phyloP scores from a whole-genome alignment of 2,888 invertebrate genomes.

The Scelioninae gen. 1 region DNA sequence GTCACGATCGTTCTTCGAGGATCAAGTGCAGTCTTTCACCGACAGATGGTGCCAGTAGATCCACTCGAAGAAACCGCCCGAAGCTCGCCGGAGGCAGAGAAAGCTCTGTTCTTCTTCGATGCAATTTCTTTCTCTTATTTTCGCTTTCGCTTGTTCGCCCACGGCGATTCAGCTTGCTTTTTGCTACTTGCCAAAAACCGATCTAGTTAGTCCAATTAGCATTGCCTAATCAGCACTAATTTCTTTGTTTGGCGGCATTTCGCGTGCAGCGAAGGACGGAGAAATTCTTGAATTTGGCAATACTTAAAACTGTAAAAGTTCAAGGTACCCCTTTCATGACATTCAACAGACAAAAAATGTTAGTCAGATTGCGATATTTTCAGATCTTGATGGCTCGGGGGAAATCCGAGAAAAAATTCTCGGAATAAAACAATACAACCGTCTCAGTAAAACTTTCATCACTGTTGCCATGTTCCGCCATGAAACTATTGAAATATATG shows the following conservation, averaged over 20 bases:
- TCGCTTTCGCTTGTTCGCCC: too few species aligned
- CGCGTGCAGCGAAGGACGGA: neutral
- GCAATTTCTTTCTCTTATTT: too few species aligned
- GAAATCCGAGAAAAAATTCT: conserved; percentile 1
- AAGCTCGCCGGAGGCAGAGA: conserved; percentile 57
- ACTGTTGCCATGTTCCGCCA: conserved; percentile 24
- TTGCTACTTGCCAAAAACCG: conserved; percentile 7
- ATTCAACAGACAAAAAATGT: too few species aligned
- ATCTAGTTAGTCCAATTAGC: conserved; percentile 10
- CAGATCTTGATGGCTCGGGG: neutral
- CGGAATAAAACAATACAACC: neutral
- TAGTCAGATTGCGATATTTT: conserved; percentile 6
- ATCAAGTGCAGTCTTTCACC: conserved; percentile 22
- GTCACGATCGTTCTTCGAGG: conserved; percentile 9
- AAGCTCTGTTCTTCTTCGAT: conserved; percentile 54
- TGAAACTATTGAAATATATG: conserved; percentile 41
- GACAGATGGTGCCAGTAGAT: conserved; percentile 41
- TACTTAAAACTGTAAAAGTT: conserved; percentile 16
- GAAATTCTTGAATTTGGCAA: neutral
- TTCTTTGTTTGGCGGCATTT: too few species aligned
- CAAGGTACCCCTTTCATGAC: too few species aligned
- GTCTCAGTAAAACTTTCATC: conserved; percentile 49
- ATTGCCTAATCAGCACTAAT: conserved; percentile 14
- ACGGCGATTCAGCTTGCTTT: too few species aligned
- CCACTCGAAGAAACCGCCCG: conserved; percentile 6